Conservation (phyloP, 1,140 invertebrate species). For the Agrypnia vestita region DNA sequence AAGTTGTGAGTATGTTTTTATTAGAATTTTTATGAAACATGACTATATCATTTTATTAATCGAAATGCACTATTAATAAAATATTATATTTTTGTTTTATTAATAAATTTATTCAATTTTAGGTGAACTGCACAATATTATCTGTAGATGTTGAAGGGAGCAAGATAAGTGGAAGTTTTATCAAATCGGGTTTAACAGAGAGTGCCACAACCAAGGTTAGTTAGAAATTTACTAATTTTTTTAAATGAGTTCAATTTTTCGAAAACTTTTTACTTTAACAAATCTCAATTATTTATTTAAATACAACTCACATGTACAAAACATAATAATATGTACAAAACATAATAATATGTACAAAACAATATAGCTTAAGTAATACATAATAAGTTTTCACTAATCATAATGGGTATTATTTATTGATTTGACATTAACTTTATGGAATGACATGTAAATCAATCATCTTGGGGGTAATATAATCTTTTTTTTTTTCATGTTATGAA, state of each 20-base stretch:
- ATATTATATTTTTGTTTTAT: constrained; percentile 9
- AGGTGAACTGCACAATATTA: constrained; percentile 70
- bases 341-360: too few species aligned
- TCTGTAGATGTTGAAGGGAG: constrained; percentile 64
- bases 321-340: too few species aligned
- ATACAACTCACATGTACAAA: too few species aligned
- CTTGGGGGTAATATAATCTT: background rate
- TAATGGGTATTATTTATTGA: too few species aligned
- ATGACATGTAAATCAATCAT: too few species aligned
- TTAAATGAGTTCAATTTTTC: background rate
- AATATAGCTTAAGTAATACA: background rate
- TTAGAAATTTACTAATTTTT: background rate
- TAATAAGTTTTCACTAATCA: background rate
- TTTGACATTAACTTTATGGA: too few species aligned
- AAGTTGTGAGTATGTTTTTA: constrained; percentile 74
- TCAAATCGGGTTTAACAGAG: constrained; percentile 52
- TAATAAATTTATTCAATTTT: constrained; percentile 22
- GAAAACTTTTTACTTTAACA: background rate
- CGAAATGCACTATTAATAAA: too few species aligned
- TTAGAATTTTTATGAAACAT: constrained; percentile 25
- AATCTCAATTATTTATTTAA: background rate
- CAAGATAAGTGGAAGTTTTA: constrained; percentile 69
- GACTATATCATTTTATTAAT: too few species aligned
- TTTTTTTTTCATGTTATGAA: constrained; percentile 18
- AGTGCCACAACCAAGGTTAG: constrained; percentile 20